These are phyloP conservation scores for Notamacropus eugenii DNA, from an alignment of 2,797 vertebrate species.

Conservation along the genomic window DNA sequence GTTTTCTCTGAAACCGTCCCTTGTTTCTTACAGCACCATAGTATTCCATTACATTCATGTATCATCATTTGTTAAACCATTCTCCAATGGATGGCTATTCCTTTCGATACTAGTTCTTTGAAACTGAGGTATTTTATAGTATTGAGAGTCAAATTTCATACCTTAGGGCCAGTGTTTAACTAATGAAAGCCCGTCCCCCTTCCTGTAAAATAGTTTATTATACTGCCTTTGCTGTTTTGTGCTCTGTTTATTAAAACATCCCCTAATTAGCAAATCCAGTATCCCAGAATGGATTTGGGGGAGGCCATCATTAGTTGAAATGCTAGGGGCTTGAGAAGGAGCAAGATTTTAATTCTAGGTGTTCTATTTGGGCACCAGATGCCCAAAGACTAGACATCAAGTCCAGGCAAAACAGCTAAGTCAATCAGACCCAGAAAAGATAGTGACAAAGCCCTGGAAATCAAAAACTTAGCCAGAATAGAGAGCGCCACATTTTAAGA, in stretches of 20 bases:
- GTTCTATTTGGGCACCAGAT: background rate
- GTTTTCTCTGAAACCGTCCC: background rate
- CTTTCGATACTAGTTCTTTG: background rate
- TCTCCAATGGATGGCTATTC: background rate
- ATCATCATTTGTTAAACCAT: background rate
- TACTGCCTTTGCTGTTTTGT: background rate
- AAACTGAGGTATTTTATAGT: background rate
- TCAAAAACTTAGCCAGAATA: background rate
- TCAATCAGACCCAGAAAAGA: background rate
- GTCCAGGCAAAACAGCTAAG: background rate
- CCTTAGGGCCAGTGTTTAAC: background rate
- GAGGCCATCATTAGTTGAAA: background rate
- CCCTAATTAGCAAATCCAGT: background rate
- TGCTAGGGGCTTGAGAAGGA: background rate
- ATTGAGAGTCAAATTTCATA: background rate
- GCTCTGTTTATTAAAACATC: background rate
- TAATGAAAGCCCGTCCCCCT: background rate
- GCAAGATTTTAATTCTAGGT: background rate
- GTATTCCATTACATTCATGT: background rate
- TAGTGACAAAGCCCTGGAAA: background rate
- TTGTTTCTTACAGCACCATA: background rate
- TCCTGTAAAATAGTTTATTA: background rate
- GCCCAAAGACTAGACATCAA: background rate
- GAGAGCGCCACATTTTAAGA: background rate
- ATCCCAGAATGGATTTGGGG: background rate